phyloP scores from a whole-genome alignment of 1,140 invertebrate species.

The Saccostrea echinata region DNA sequence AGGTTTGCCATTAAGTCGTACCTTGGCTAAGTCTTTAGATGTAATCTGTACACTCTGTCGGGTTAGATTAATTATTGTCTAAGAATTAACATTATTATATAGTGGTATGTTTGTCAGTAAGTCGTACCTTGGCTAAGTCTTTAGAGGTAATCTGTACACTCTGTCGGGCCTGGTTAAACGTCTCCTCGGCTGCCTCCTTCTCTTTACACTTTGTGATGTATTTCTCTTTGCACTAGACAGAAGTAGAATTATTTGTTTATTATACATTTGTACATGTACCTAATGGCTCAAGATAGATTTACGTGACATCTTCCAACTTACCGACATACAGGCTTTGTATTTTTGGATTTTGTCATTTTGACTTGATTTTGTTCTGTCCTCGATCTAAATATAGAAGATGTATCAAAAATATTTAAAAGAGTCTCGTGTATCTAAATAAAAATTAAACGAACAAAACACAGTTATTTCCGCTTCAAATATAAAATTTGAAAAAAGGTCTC shows the following conservation, averaged over 20 bases:
- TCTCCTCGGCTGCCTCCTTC: constrained; percentile 40
- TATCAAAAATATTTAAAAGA: background rate
- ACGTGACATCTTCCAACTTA: background rate
- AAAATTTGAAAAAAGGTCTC: no score
- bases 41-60: constrained; percentile 45
- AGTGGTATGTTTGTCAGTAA: background rate
- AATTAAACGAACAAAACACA: no score
- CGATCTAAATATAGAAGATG: background rate
- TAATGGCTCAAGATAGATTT: no score
- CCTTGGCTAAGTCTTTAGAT: constrained; percentile 51
- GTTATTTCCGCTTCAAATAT: no score
- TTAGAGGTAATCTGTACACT: constrained; percentile 46
- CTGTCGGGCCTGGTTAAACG: constrained; percentile 34
- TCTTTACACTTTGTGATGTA: constrained; percentile 53
- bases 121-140: constrained; percentile 47
- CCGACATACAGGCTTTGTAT: background rate
- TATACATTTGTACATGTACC: no score
- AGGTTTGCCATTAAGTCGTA: background rate
- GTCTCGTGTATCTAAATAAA: no score
- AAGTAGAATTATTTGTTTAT: background rate
- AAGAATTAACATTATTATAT: no score
- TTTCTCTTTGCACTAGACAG: constrained; percentile 48
- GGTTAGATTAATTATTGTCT: constrained; percentile 7
- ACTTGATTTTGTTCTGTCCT: background rate
- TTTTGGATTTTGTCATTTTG: background rate